A percentile compares a stretch with the other conserved stretches of the same genome.
phyloP scores from a whole-genome alignment of 1,140 invertebrate genomes.

The Bombus breviceps region DNA sequence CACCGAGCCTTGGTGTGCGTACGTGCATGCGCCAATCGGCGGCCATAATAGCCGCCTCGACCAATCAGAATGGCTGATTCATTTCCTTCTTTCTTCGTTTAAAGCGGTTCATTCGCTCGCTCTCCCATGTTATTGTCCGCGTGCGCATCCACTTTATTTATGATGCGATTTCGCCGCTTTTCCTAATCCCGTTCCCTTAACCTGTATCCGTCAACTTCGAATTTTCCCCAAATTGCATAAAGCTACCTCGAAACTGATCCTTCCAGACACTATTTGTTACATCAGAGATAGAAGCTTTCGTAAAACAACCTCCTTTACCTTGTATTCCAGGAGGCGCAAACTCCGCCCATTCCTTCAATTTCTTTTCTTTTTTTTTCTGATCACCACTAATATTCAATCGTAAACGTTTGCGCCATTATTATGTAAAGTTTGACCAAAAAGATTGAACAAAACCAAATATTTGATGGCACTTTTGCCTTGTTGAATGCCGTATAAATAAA shows the following conservation, averaged over 20 bases:
- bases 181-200: slow-evolving; percentile 35
- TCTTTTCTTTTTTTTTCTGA: slow-evolving; percentile 37
- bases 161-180: slow-evolving; percentile 26
- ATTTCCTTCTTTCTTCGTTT: slow-evolving; percentile 34
- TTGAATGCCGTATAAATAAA: not conserved
- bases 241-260: not conserved
- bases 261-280: not conserved
- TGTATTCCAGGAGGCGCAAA: slow-evolving; percentile 49
- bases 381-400: not conserved
- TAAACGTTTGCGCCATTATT: not conserved
- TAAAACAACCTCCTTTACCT: slow-evolving; percentile 18
- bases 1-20: slow-evolving; percentile 18
- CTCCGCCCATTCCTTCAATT: slow-evolving; percentile 63
- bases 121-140: slow-evolving; percentile 41
- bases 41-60: slow-evolving; percentile 67
- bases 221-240: not conserved
- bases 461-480: not conserved
- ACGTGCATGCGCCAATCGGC: slow-evolving; percentile 66
- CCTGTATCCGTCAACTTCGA: slow-evolving; percentile 27
- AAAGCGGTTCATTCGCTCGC: slow-evolving; percentile 24
- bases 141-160: slow-evolving; percentile 60
- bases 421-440: not conserved
- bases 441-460: not conserved
- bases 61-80: slow-evolving; percentile 67
- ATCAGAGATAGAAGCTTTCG: not conserved